Conservation (phyloP, 2,888 invertebrate genomes). For the Ophioninae sp. region DNA sequence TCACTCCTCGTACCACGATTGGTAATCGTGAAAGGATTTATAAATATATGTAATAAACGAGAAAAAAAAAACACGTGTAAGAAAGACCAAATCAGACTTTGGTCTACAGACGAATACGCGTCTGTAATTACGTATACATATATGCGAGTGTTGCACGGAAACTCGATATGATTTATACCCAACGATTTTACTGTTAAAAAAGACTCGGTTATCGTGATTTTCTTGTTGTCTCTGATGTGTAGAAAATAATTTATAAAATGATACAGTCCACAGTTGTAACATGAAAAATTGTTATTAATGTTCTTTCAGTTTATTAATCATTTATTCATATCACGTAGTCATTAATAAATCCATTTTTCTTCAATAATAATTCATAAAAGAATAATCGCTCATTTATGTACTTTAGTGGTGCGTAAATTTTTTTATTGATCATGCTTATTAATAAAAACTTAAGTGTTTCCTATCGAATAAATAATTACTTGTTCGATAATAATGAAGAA, state of each 20-base stretch:
- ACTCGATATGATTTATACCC: not conserved
- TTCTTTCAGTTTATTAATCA: too few relatives aligned
- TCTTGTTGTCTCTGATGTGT: not conserved
- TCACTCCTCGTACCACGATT: constrained; percentile 5
- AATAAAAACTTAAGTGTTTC: too few relatives aligned
- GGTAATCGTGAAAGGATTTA: constrained; percentile 2
- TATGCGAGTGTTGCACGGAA: not conserved
- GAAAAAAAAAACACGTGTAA: constrained; percentile 17
- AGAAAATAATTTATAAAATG: not conserved
- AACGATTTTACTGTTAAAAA: not conserved
- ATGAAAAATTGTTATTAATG: too few relatives aligned
- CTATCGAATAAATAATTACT: too few relatives aligned
- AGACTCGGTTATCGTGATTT: not conserved
- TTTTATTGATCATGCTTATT: too few relatives aligned
- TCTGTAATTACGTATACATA: not conserved
- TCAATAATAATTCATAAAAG: too few relatives aligned
- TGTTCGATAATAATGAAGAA: too few relatives aligned
- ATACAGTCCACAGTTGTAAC: too few relatives aligned
- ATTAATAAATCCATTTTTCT: too few relatives aligned
- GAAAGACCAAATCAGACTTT: not conserved
- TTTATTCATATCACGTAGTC: too few relatives aligned
- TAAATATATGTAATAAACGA: not conserved
- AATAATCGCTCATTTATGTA: too few relatives aligned
- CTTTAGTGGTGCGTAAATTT: too few relatives aligned
- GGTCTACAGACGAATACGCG: not conserved